Evolutionary conservation across 2,888 invertebrate genomes (phyloP).

Genomic region (Rhimphoctona megacephalus): DNA sequence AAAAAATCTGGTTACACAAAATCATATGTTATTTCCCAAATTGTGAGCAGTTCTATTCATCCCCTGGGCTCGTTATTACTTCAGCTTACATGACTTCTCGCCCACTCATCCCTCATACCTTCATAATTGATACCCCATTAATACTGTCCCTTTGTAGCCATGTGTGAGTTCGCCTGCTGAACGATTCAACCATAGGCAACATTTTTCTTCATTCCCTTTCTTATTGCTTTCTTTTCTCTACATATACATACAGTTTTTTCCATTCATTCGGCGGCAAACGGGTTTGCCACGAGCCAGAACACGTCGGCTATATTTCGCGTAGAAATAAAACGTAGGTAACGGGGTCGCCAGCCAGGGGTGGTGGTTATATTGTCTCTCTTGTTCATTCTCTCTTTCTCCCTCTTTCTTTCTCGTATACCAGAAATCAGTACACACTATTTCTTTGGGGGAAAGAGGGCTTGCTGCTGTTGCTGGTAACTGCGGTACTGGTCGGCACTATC

Average conservation of each 20-base stretch:
- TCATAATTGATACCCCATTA: constrained; percentile 15
- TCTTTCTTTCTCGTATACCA: constrained; percentile 47
- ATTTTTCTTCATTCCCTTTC: not conserved
- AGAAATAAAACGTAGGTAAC: constrained; percentile 63
- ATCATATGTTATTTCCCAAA: not conserved
- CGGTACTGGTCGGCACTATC: constrained; percentile 67
- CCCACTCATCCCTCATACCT: not conserved
- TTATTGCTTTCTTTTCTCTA: not conserved
- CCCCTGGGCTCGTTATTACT: not conserved
- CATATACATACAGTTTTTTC: constrained; percentile 28
- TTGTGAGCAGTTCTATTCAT: not conserved
- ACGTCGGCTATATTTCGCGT: constrained; percentile 47
- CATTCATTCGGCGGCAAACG: constrained; percentile 44
- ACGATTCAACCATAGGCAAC: not conserved
- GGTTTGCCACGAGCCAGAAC: constrained; percentile 54
- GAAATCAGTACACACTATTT: constrained; percentile 67
- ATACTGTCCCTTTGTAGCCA: not conserved
- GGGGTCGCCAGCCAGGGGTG: constrained; percentile 57
- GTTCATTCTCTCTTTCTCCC: constrained; percentile 13
- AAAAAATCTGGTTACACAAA: not conserved
- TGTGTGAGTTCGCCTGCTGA: not conserved
- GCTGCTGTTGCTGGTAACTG: constrained; percentile 64
- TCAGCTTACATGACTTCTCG: not conserved
- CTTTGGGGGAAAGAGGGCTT: constrained; percentile 51
- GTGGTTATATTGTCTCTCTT: constrained; percentile 34